Conservation (phyloP, 2,113 vertebrate species). For the Hiodon alosoides region DNA sequence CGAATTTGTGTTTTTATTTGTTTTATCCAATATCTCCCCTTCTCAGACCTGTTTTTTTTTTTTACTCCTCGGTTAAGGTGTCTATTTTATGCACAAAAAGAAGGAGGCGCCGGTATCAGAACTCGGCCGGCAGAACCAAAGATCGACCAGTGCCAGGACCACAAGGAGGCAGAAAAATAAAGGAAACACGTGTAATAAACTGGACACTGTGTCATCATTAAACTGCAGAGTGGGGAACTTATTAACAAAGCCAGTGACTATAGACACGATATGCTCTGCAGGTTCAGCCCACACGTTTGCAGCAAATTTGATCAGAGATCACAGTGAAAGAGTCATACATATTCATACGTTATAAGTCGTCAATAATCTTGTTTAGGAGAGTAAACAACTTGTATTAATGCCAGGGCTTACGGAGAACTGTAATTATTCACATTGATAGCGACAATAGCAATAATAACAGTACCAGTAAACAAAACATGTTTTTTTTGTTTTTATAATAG, state of each 20-base stretch:
- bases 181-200: not conserved
- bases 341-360: not conserved
- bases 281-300: not conserved
- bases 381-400: conserved; percentile 18
- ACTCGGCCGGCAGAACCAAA: not conserved
- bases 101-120: not conserved
- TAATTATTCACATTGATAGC: not conserved
- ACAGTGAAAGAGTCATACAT: not conserved
- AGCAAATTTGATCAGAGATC: not conserved
- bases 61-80: not conserved
- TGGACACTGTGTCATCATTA: not conserved
- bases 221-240: not conserved
- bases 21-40: conserved; percentile 3
- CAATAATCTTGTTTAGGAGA: conserved; percentile 3
- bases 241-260: not conserved
- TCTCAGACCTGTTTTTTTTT: not conserved
- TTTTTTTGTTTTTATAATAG: no score
- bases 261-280: not conserved
- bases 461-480: not conserved
- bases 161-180: not conserved
- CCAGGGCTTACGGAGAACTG: not conserved
- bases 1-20: not conserved
- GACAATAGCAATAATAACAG: not conserved
- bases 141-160: no score
- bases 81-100: not conserved